Base-by-base conservation (phyloP, 2,888 invertebrate species). In the Drosophila prostipennis region DNA sequence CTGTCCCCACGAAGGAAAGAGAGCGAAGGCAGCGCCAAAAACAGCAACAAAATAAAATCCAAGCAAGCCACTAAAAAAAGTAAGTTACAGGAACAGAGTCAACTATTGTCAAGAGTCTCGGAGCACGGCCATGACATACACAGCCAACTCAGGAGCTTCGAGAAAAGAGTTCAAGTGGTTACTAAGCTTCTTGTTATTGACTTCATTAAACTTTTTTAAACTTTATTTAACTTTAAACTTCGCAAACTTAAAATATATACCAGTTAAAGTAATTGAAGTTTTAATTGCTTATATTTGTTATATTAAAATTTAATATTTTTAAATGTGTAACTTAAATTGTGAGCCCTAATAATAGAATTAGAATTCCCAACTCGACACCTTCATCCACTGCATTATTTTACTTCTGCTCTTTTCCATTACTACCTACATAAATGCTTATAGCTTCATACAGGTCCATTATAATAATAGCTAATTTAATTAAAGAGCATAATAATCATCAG, bases 391-490 rank as follows among this genome's bases (percentile, higher is more conserved):
- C 26, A 5, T 11, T 23, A 7, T 32, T 39, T 1, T 7, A 11
- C n/a, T 16, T 6, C 13, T 49, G 5, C 7, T 11, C 6, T 14
- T 32, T 14, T 1, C 4, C 32, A 10, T 26, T 37, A 29, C 13
- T 11, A 11, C 11, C 32, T 29, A 23, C 43, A 23, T 23, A 32
- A 29, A 26, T 51, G 65, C 26, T 34, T 36, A 32, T 49, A 26
- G 10, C 32, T 56, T 32, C 46, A 46, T 53, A 67, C 68, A 53
- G 53, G 26, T 26, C 39, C 54, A 67, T 65, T 67, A 61, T 42
- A 58, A 42, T 72, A 59, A 55, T 59, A 19, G 46, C 52, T 69
- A 59, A 78, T 72, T 76, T 76, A 87, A 81, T 87, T 76, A 80
- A 51, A 61, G 64, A 70, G 72, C 43, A 34, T 40, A 45, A 55